Base-by-base conservation (phyloP, 2,113 vertebrate species). In the Hystrix cristata region DNA sequence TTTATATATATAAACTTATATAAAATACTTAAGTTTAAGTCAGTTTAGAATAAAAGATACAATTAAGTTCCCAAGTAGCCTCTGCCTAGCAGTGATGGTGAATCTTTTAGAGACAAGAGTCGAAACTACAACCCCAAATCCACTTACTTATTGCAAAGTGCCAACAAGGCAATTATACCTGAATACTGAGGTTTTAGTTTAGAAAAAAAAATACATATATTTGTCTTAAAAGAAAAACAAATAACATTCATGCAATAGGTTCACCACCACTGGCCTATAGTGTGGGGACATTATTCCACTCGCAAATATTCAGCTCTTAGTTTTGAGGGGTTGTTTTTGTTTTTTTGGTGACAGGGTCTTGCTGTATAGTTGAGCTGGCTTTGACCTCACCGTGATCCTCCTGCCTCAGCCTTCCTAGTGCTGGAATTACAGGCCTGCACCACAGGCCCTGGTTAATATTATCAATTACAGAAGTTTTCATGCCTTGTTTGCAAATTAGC, bases 401-500 rank as follows among this genome's bases (percentile, higher is more conserved):
- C 19, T 60, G 59, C 59, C 57, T 74, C 23, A 48, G 23, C 12
- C 72, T 76, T 13, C 13, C 25, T 29, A 69, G 31, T 48, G 43
- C 43, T 15, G 72, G 72, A 76, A 76, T 48, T 48, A 76, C 25
- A 76, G 43, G 46, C 25, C 72, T 76, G 43, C 23, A 16, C 72
- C 48, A 48, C 12, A 5, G 48, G 25, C 29, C 72, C 43, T 48
- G 7, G 43, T 27, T 76, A 31, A 38, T 86, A 85, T 78, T 91
- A 91, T 46, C 60, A 72, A 27, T 76, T 19, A 71, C 23, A 88
- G n/a, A 78, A 53, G 8, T 85, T 91, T 93, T 94, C 67, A 64
- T 53, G 69, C 31, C 59, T 91, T 85, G 34, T 94, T 91, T 95
- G 95, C 72, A 74, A 43, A 88, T 84, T 19, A 91, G 27, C 43